phyloP scores from a whole-genome alignment of 1,140 invertebrate species.

The Schlechtendalia chinensis region DNA sequence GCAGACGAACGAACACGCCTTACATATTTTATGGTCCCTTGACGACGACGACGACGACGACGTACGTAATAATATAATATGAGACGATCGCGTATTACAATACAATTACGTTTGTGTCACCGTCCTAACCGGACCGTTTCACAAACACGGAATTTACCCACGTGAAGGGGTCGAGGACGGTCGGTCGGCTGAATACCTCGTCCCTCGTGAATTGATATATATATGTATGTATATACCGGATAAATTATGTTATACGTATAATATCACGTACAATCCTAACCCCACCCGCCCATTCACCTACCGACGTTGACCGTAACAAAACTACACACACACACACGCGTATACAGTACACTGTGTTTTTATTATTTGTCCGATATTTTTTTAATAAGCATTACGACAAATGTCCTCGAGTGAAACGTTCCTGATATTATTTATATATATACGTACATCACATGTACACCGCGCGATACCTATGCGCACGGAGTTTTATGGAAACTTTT shows the following conservation, averaged over 20 bases:
- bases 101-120: slow-evolving; percentile 30
- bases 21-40: too few relatives aligned
- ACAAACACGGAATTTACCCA: slow-evolving; percentile 20
- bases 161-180: not conserved
- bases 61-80: too few relatives aligned
- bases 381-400: slow-evolving; percentile 36
- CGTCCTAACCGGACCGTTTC: not conserved
- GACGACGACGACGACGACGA: too few relatives aligned
- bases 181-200: not conserved
- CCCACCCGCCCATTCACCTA: too few relatives aligned
- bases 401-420: not conserved
- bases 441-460: not conserved
- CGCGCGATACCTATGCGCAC: not conserved
- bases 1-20: too few relatives aligned
- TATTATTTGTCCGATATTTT: slow-evolving; percentile 24
- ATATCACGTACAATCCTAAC: not conserved
- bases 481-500: slow-evolving; percentile 5
- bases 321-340: not conserved
- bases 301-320: not conserved
- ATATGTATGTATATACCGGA: not conserved
- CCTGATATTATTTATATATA: too few relatives aligned
- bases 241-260: too few relatives aligned
- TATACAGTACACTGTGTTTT: too few relatives aligned
- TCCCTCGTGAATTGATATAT: not conserved
- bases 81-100: not conserved